phyloP scores from a whole-genome alignment of 2,888 invertebrate genomes.

The Hesperia comma region DNA sequence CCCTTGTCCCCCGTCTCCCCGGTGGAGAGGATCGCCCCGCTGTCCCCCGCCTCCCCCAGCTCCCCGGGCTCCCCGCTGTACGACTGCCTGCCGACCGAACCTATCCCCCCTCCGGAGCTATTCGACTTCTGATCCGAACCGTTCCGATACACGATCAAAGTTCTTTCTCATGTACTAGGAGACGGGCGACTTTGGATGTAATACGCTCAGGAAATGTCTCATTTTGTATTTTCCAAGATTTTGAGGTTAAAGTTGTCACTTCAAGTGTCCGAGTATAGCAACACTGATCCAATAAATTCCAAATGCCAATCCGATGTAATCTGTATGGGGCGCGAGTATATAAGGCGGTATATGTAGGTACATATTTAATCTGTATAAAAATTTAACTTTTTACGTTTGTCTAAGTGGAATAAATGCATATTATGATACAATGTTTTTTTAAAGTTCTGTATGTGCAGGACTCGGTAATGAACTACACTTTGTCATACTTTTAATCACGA shows the following conservation, averaged over 20 bases:
- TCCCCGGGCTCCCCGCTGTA: conserved; percentile 44
- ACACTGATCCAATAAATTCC: conserved; percentile 10
- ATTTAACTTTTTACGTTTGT: conserved; percentile 24
- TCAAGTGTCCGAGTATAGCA: conserved; percentile 6
- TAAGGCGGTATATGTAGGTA: conserved; percentile 32
- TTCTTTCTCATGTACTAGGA: too few relatives aligned
- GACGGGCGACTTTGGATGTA: too few relatives aligned
- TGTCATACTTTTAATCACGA: conserved; percentile 27
- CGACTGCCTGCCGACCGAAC: conserved; percentile 65
- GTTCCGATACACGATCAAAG: conserved; percentile 25
- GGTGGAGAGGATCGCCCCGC: neutral
- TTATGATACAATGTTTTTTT: conserved; percentile 20
- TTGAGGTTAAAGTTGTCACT: conserved; percentile 4
- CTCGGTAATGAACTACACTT: conserved; percentile 18
- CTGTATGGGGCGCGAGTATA: conserved; percentile 23
- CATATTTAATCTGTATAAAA: conserved; percentile 35
- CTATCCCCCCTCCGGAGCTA: conserved; percentile 75
- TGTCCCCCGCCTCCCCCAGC: neutral
- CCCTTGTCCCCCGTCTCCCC: conserved; percentile 18
- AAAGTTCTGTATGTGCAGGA: conserved; percentile 8
- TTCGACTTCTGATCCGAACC: conserved; percentile 65
- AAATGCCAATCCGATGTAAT: conserved; percentile 7
- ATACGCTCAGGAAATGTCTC: too few relatives aligned
- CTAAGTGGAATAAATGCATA: conserved; percentile 30
- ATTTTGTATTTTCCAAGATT: neutral